Evolutionary conservation across 2,797 vertebrate genomes (phyloP).

Genomic region (Darevskia mixta): DNA sequence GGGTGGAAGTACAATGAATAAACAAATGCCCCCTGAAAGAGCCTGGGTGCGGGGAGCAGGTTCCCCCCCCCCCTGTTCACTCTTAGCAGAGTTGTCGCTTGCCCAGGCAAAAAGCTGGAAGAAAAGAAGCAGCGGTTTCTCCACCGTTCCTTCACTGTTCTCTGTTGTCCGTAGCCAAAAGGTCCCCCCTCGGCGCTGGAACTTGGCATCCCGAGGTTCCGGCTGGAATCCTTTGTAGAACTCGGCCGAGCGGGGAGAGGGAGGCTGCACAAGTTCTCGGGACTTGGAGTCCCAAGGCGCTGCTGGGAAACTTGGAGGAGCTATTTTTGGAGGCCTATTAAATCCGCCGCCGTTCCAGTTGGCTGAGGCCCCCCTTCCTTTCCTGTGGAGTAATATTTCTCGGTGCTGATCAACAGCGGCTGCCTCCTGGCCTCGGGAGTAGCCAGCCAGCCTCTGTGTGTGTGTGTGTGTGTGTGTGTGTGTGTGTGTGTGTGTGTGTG

Average conservation of each 20-base stretch:
- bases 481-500: no score
- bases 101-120: neutral
- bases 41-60: neutral
- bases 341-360: conserved; percentile 8
- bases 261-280: neutral
- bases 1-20: no score
- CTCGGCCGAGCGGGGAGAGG: neutral
- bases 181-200: neutral
- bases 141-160: neutral
- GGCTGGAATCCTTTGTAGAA: neutral
- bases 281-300: conserved; percentile 20
- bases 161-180: neutral
- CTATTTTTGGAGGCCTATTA: conserved; percentile 30
- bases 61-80: fast-evolving
- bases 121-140: neutral
- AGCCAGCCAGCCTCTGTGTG: no score
- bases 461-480: neutral
- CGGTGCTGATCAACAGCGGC: neutral
- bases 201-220: neutral
- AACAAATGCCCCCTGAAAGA: no score
- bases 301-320: conserved; percentile 35
- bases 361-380: neutral
- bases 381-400: conserved; percentile 28
- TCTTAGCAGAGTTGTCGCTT: neutral
- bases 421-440: neutral